These are phyloP conservation scores for Misgurnus anguillicaudatus DNA, from an alignment of 2,113 vertebrate genomes.

Conservation along the genomic window DNA sequence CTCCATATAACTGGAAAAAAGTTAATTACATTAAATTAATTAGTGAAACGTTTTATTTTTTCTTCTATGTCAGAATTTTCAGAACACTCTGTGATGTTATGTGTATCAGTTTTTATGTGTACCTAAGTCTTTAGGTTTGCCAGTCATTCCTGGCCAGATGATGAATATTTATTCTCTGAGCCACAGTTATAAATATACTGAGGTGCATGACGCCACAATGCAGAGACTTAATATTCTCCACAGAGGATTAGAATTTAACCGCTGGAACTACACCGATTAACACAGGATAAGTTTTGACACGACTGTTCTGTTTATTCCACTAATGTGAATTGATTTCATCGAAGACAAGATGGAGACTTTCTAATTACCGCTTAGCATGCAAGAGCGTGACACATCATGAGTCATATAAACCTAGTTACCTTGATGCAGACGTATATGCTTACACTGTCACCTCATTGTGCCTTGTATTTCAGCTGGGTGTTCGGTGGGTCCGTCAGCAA, in stretches of 20 bases:
- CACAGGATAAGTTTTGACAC: constrained; percentile 1
- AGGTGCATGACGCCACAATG: fast-evolving
- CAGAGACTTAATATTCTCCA: neutral
- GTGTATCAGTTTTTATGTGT: no score
- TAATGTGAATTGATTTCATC: neutral
- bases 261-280: constrained; percentile 20
- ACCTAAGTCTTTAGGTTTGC: neutral
- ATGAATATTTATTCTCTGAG: neutral
- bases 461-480: constrained; percentile 71
- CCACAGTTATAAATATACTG: constrained; percentile 9
- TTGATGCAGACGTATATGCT: constrained; percentile 5
- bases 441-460: neutral
- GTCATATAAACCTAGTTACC: neutral
- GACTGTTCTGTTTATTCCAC: constrained; percentile 10
- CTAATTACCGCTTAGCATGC: constrained; percentile 40
- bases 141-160: neutral
- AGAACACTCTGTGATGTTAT: no score
- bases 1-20: no score
- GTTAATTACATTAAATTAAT: no score
- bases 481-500: constrained; percentile 63
- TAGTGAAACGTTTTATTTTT: no score
- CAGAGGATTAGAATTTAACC: constrained; percentile 2
- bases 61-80: no score
- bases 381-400: neutral
- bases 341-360: constrained; percentile 13